phyloP scores from a whole-genome alignment of 2,888 invertebrate genomes.

The Homarus gammarus region DNA sequence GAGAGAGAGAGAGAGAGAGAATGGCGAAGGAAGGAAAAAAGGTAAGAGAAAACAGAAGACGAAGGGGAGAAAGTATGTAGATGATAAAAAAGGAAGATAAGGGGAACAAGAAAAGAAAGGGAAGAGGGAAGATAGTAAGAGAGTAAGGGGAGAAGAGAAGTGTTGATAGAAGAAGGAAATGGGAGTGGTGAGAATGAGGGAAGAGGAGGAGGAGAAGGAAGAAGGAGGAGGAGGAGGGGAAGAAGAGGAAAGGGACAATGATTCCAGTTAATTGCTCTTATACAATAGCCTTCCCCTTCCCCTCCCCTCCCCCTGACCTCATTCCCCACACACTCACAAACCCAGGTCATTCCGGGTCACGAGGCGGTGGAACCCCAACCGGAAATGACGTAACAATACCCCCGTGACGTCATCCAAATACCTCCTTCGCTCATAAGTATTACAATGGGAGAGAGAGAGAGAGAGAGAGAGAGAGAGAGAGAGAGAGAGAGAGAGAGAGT shows the following conservation, averaged over 20 bases:
- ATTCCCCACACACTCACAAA: background rate
- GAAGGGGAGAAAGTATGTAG: too few species aligned
- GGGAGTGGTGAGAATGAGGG: background rate
- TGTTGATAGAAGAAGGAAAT: background rate
- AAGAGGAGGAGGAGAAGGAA: too few species aligned
- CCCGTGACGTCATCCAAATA: constrained; percentile 17
- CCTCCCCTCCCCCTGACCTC: background rate
- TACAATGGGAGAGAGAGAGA: background rate
- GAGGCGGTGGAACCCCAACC: background rate
- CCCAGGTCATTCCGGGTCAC: constrained; percentile 32
- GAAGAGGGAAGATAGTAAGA: too few species aligned
- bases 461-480: background rate
- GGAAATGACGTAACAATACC: constrained; percentile 27
- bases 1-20: background rate
- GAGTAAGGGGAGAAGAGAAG: too few species aligned
- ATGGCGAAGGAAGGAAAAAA: too few species aligned
- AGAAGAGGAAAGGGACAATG: constrained; percentile 8
- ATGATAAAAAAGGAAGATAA: too few species aligned
- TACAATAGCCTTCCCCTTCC: background rate
- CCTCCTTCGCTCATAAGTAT: background rate
- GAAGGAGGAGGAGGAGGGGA: too few species aligned
- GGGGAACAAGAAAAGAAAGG: too few species aligned
- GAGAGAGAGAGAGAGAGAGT: background rate
- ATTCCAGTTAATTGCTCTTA: background rate
- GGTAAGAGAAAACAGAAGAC: too few species aligned